A percentile compares a stretch with the other conserved stretches of the same genome.
Evolutionary conservation across 2,113 vertebrate species (phyloP).

Genomic region (Istiophorus platypterus): DNA sequence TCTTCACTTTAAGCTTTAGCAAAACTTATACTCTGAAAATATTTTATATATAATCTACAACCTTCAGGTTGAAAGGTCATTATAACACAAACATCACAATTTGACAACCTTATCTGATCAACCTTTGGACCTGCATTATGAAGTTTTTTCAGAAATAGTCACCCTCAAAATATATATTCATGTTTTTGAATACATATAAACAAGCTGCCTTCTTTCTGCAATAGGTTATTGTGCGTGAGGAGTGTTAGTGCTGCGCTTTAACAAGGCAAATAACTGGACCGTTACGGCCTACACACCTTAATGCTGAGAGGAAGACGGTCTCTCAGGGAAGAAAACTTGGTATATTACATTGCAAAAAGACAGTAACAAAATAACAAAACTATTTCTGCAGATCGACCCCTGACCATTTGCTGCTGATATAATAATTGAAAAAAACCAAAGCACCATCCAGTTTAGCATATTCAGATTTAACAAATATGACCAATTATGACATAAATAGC

Average conservation of each 20-base stretch:
- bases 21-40: constrained; percentile 18
- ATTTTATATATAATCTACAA: constrained; percentile 36
- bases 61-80: constrained; percentile 30
- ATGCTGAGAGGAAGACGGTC: constrained; percentile 9
- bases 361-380: not conserved
- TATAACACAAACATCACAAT: constrained; percentile 32
- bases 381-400: not conserved
- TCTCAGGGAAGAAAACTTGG: not conserved
- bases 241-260: constrained; percentile 40
- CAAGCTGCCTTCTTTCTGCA: constrained; percentile 53
- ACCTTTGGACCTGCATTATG: constrained; percentile 24
- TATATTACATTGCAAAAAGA: not conserved
- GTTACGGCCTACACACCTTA: not conserved
- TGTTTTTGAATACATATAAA: constrained; percentile 29
- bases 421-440: not conserved
- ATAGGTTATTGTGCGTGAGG: constrained; percentile 67
- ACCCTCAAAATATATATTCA: constrained; percentile 30
- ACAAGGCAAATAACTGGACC: constrained; percentile 48
- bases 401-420: constrained; percentile 7
- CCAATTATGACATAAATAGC: constrained; percentile 1
- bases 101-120: constrained; percentile 32
- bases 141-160: constrained; percentile 28
- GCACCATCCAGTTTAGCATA: not conserved
- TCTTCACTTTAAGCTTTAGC: not conserved
- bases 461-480: not conserved